These are phyloP conservation scores for Phyllotreta cruciferae DNA, from an alignment of 2,888 invertebrate genomes.

Conservation along the genomic window DNA sequence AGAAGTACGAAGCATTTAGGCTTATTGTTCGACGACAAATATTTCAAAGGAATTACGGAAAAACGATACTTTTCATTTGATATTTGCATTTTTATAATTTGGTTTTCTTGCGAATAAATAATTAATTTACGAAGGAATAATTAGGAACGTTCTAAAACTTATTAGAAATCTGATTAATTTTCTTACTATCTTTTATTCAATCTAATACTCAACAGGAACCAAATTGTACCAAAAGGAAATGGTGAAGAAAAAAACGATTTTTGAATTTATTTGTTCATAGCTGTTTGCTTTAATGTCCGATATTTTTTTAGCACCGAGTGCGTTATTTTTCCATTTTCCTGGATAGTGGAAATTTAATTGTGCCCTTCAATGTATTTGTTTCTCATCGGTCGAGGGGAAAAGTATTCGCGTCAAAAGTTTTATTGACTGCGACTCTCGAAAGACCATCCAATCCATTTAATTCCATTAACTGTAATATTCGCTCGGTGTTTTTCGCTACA, in stretches of 20 bases:
- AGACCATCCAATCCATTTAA: slow-evolving; percentile 32
- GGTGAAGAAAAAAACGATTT: too few species aligned
- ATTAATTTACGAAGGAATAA: slow-evolving; percentile 21
- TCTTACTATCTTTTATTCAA: too few species aligned
- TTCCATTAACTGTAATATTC: slow-evolving; percentile 42
- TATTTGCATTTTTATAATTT: slow-evolving; percentile 20
- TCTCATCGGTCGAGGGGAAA: slow-evolving; percentile 24
- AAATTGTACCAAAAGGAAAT: too few species aligned
- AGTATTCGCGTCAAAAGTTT: slow-evolving; percentile 25
- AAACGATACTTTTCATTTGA: slow-evolving; percentile 25
- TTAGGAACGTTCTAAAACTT: background rate
- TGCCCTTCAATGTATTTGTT: slow-evolving; percentile 23
- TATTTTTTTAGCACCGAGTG: background rate
- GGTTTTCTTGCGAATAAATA: slow-evolving; percentile 14
- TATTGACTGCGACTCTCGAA: slow-evolving; percentile 18
- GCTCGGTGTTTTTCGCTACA: slow-evolving; percentile 50
- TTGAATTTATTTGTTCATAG: too few species aligned
- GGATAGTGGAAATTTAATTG: slow-evolving; percentile 13
- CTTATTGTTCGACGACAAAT: slow-evolving; percentile 40
- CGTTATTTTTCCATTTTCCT: slow-evolving; percentile 25
- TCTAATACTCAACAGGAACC: too few species aligned
- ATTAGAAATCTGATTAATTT: too few species aligned
- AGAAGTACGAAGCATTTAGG: slow-evolving; percentile 40
- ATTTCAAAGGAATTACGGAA: slow-evolving; percentile 34
- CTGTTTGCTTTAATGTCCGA: background rate